Percentiles rank a stretch among this genome's conserved stretches.
Evolutionary conservation across 2,888 invertebrate genomes (phyloP).

Genomic region (Trisateles emortualis): DNA sequence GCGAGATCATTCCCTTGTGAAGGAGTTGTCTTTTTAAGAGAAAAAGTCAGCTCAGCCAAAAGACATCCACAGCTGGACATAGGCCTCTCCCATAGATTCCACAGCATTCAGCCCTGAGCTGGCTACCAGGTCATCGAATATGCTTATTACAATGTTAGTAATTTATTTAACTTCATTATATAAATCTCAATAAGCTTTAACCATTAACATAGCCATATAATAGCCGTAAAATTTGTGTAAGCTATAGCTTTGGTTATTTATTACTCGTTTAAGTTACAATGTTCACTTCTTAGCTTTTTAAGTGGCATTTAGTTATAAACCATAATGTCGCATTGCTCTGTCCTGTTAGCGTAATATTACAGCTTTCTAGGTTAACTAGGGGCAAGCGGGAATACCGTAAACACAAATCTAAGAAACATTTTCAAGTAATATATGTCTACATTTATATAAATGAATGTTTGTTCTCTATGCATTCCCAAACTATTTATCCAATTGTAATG

Average conservation of each 20-base stretch:
- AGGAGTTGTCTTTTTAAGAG: too few species aligned
- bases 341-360: slow-evolving; percentile 31
- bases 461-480: too few species aligned
- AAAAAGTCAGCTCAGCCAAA: too few species aligned
- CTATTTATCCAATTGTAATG: too few species aligned
- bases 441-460: not conserved
- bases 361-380: slow-evolving; percentile 44
- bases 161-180: not conserved
- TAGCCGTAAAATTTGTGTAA: slow-evolving; percentile 17
- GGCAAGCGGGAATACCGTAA: slow-evolving; percentile 28
- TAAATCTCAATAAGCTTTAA: slow-evolving; percentile 3
- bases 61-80: too few species aligned
- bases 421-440: not conserved
- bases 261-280: slow-evolving; percentile 13
- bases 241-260: slow-evolving; percentile 17
- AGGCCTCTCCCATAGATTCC: too few species aligned
- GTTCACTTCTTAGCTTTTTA: slow-evolving; percentile 18
- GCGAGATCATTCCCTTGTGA: too few species aligned
- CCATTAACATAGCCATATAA: slow-evolving; percentile 13
- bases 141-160: not conserved
- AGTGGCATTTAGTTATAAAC: slow-evolving; percentile 11
- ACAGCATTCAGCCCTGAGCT: too few species aligned
- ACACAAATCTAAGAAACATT: slow-evolving; percentile 18
- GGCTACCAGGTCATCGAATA: too few species aligned
- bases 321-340: slow-evolving; percentile 21